Evolutionary conservation across 2,113 vertebrate species (phyloP).

Genomic region (Podilymbus podiceps): DNA sequence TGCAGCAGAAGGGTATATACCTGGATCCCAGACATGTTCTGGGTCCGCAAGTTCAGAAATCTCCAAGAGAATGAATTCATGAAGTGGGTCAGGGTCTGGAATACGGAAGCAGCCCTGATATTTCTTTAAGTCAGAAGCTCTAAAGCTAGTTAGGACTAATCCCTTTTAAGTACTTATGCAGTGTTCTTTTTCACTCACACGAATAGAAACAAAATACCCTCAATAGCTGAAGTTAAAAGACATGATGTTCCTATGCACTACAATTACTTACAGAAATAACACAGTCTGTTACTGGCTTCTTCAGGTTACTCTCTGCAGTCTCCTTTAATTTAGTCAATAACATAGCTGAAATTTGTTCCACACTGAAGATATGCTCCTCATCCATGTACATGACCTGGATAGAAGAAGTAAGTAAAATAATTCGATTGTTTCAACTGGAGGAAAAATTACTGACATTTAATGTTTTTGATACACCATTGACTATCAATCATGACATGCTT

Average conservation of each 20-base stretch:
- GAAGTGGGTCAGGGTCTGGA: not conserved
- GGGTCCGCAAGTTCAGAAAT: not conserved
- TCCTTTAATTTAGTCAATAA: conserved; percentile 84
- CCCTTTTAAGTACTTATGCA: not conserved
- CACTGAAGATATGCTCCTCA: conserved; percentile 78
- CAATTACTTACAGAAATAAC: conserved; percentile 84
- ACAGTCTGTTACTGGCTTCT: conserved; percentile 83
- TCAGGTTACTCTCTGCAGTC: conserved; percentile 80
- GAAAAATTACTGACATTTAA: not conserved
- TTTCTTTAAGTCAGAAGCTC: conserved; percentile 6
- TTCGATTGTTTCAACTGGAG: not conserved
- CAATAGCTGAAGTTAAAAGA: not conserved
- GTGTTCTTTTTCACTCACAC: not conserved
- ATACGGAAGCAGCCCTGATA: not conserved
- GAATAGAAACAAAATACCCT: conserved; percentile 33
- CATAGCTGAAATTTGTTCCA: conserved; percentile 84
- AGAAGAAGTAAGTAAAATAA: not conserved
- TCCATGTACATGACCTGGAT: conserved; percentile 83
- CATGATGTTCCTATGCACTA: not conserved
- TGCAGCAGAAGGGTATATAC: not conserved
- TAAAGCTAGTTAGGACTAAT: conserved; percentile 43
- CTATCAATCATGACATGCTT: not conserved
- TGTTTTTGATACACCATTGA: not conserved
- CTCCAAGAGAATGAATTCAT: not conserved
- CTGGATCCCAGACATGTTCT: not conserved